Conservation (phyloP, 2,113 vertebrate species). For the Rhynchomys soricoides region DNA sequence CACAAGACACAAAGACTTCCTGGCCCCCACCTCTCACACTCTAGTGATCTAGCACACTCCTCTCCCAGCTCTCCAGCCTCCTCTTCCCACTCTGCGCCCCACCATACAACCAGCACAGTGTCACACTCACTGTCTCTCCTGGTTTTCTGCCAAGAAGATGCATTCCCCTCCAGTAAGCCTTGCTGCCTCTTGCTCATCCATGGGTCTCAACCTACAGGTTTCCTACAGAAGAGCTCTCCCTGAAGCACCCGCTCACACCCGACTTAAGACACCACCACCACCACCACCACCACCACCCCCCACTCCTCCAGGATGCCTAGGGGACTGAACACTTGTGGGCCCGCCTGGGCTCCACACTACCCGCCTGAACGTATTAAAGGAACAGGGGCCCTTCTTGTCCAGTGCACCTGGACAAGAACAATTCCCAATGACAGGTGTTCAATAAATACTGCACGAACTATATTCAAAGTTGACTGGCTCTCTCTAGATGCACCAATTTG, state of each 20-base stretch:
- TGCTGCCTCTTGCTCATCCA: neutral
- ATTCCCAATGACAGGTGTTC: neutral
- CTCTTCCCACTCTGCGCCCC: neutral
- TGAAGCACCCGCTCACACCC: neutral
- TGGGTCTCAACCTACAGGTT: neutral
- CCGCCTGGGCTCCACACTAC: neutral
- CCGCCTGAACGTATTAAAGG: neutral
- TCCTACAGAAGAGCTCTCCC: neutral
- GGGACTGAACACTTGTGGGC: neutral
- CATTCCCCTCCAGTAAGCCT: neutral
- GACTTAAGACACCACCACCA: neutral
- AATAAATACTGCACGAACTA: neutral
- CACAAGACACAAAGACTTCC: neutral
- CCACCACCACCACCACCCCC: no score
- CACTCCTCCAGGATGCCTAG: no score
- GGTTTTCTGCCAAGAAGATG: neutral
- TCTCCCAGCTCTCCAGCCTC: neutral
- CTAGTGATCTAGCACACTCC: neutral
- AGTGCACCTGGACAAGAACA: neutral
- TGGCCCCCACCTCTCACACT: neutral
- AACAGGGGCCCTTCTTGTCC: neutral
- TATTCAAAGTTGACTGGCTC: neutral
- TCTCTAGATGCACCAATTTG: neutral
- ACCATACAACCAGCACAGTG: fast-evolving
- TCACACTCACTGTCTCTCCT: neutral